Base-by-base conservation (phyloP, 35 echinoderm and acorn worm species). In the Apostichopus parvimensis region DNA sequence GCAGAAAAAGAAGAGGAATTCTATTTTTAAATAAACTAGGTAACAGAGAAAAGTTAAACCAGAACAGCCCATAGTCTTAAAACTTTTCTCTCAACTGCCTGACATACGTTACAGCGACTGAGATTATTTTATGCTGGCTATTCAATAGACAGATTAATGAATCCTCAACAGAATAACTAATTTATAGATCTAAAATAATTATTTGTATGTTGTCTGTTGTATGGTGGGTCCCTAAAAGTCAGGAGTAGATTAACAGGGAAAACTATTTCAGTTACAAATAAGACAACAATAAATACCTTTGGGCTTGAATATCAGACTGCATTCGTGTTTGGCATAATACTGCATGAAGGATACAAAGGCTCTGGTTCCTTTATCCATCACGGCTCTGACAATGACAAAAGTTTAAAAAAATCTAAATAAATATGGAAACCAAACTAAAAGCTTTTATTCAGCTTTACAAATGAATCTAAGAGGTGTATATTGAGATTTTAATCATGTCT, bases 271-370 rank as follows among this genome's bases (percentile, higher is more conserved):
- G 34, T 45, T 45, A 45, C 34, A 45, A 45, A 45, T 45, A 45
- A 45, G 34, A 45, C 34, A 68, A 68, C 0, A 68, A 18, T 68
- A 20, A 18, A 18, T 61, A 98, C 96, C 96, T 98, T 98, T 98
- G 55, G 93, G 72, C 75, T 94, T 95, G 91, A 98, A 95, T 57
- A 98, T 95, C 1, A 98, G 86, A 90, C 92, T 98, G 79, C 96
- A 98, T 52, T 98, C 96, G 90, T 98, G 96, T 82, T 98, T 98
- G 24, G 92, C 92, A 78, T 98, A 98, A 4, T 92, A 93, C 72
- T 98, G 96, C 26, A 95, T 90, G 54, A 95, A 98, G 6, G 96
- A 98, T 34, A 98, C 96, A 92, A 95, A 98, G 23, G 96, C 96
- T 77, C 94, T 91, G 53, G 89, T 98, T 56, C 96, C 94, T 79